Percentiles rank a stretch among this genome's conserved stretches.
These are phyloP conservation scores for Rhaphigaster nebulosa DNA, from an alignment of 2,888 invertebrate species.

Conservation along the genomic window DNA sequence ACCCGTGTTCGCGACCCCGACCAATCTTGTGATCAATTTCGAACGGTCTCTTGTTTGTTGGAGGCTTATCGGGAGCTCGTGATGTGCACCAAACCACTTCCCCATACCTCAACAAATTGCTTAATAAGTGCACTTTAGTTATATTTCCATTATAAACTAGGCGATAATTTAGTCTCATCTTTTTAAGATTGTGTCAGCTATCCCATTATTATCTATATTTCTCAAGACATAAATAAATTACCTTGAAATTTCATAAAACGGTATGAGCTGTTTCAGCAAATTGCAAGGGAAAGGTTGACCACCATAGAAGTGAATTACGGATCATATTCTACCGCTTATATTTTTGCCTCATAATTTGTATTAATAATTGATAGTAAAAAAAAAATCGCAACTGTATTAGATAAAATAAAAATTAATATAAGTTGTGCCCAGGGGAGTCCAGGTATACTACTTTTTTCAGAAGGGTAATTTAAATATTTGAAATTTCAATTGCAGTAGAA, in stretches of 20 bases:
- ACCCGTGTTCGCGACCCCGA: constrained; percentile 20
- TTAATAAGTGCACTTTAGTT: neutral
- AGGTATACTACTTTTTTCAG: no score
- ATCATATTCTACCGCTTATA: no score
- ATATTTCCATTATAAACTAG: constrained; percentile 21
- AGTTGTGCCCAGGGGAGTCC: no score
- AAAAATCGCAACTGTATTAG: no score
- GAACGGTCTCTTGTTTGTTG: constrained; percentile 14
- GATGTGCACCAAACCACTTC: neutral
- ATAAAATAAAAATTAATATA: no score
- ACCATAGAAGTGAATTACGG: no score
- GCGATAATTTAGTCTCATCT: constrained; percentile 17
- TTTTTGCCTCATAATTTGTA: no score
- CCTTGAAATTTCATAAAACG: neutral
- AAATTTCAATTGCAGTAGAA: no score
- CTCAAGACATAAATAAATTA: constrained; percentile 1
- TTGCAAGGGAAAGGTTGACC: neutral
- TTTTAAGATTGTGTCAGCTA: neutral
- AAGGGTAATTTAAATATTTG: no score
- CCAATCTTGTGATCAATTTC: neutral
- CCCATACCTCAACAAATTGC: constrained; percentile 21
- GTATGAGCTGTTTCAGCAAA: neutral
- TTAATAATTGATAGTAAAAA: no score
- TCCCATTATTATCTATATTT: neutral
- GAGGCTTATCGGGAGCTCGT: constrained; percentile 28